A percentile compares a stretch with the other conserved stretches of the same genome.
Conservation (phyloP, 2,113 vertebrate genomes). For the Trogon surrucura region DNA sequence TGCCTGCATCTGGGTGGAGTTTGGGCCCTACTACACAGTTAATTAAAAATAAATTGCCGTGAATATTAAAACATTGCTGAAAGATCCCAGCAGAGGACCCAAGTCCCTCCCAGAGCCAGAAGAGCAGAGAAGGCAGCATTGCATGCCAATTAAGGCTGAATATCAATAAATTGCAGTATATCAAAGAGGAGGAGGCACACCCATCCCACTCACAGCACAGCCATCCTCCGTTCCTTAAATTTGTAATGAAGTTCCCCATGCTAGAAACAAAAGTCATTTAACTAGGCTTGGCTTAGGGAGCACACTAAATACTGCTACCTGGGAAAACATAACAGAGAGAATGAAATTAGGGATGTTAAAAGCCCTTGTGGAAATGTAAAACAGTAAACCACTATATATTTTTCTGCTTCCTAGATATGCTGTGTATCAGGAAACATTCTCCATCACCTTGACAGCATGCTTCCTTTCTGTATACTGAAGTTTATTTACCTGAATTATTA, state of each 20-base stretch:
- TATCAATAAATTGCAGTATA: constrained; percentile 12
- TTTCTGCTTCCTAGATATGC: constrained; percentile 51
- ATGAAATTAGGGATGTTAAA: constrained; percentile 54
- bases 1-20: background rate
- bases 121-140: background rate
- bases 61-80: background rate
- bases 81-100: background rate
- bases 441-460: constrained; percentile 74
- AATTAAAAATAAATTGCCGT: constrained; percentile 15
- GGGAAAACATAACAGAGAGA: constrained; percentile 34
- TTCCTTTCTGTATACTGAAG: constrained; percentile 69
- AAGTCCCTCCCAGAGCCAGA: background rate
- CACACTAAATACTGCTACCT: constrained; percentile 38
- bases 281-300: background rate
- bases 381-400: constrained; percentile 47
- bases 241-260: background rate
- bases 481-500: constrained; percentile 83
- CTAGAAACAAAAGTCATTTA: constrained; percentile 26
- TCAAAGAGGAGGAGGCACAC: background rate
- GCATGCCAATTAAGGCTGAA: background rate
- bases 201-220: background rate
- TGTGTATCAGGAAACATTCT: constrained; percentile 62
- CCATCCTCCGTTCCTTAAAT: background rate
- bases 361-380: constrained; percentile 41
- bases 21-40: background rate